A percentile compares a stretch with the other conserved stretches of the same genome.
Conservation (phyloP, 1,140 invertebrate genomes). For the Drosophila orosa region DNA sequence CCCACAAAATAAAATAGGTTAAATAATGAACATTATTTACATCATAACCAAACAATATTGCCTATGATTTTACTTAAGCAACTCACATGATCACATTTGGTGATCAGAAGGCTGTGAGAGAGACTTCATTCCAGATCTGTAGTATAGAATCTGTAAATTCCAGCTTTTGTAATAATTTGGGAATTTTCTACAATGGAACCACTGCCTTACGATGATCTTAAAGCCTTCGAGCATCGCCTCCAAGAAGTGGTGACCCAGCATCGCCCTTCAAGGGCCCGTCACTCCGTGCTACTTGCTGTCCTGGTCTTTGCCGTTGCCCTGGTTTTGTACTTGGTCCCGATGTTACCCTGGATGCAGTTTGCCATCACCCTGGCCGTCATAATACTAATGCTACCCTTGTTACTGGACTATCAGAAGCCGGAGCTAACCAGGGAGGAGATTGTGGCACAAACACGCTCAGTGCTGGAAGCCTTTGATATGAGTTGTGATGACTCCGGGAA, state of each 20-base stretch:
- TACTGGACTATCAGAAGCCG: neutral
- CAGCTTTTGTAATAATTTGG: neutral
- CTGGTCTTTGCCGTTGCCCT: neutral
- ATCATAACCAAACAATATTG: no score
- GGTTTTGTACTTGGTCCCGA: neutral
- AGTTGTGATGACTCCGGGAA: neutral
- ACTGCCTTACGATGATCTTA: neutral
- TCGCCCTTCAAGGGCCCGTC: neutral
- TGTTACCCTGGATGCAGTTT: neutral
- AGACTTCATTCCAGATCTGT: neutral
- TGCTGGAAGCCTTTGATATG: neutral
- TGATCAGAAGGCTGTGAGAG: neutral
- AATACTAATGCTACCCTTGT: neutral
- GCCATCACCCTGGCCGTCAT: neutral
- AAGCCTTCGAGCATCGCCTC: constrained; percentile 1
- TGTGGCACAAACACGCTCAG: neutral
- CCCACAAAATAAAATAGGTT: neutral
- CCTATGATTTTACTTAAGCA: no score
- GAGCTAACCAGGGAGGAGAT: neutral
- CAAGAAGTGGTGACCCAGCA: neutral
- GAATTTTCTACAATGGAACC: neutral
- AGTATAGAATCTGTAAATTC: neutral
- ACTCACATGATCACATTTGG: neutral
- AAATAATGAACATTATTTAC: neutral
- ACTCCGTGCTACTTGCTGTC: neutral